Base-by-base conservation (phyloP, 92 coral and sea anemone genomes). In the Virgularia gustaviana region DNA sequence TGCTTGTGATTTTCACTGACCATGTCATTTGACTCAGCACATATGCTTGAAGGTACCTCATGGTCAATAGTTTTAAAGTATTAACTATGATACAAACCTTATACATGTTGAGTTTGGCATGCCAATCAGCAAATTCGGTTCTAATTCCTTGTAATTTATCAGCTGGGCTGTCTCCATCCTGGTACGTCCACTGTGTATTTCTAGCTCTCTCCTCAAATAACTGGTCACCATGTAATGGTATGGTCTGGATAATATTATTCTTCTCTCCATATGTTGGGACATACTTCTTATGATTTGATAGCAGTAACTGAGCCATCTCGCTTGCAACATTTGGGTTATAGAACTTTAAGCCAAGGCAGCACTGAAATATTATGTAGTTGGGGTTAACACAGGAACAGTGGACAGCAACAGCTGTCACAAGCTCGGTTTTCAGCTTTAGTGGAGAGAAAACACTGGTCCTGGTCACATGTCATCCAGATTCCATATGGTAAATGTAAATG, bases 231-330 rank as follows among this genome's bases (percentile, higher is more conserved):
- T 85, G 88, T 1, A 80, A 52, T 5, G 88, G 76, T 3, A 81
- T 49, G 20, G 31, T 2, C 12, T 43, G 49, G 18, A 70, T 28
- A 15, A 80, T 47, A 6, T 53, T 47, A 9, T 9, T 57, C 12
- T 42, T 54, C 15, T 65, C 65, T 1, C 53, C 33, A 3, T 35
- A 31, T 30, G 41, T 28, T 35, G 86, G 83, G 0, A 86, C 85
- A 78, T 86, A 82, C 58, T 83, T 78, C 27, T 78, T 63, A 29
- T 86, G 90, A 72, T 79, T 65, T 6, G 66, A 28, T 12, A 61
- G 49, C 18, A 83, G 67, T 19, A 86, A 58, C 56, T 83, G 87
- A 0, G 87, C 90, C 90, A 86, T 86, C 31, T 86, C 87, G 19
- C 90, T 70, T 19, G 90, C n/a, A n/a, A n/a, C n/a, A n/a, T n/a